These are phyloP conservation scores for Pyrrhosoma nymphula DNA, from an alignment of 2,888 invertebrate genomes.

Conservation along the genomic window DNA sequence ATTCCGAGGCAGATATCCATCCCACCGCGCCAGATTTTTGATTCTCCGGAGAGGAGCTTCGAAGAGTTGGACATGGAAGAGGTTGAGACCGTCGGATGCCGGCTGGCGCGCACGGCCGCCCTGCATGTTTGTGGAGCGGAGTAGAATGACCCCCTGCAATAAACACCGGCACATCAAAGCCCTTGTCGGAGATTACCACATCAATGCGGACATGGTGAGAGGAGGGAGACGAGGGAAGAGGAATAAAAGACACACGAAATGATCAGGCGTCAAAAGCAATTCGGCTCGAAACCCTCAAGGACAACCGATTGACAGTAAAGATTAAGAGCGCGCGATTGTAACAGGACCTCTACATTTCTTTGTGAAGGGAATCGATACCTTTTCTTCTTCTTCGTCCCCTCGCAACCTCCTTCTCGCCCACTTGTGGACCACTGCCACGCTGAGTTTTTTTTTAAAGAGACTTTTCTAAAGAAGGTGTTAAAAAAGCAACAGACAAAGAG, in stretches of 20 bases:
- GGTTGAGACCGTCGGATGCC: neutral
- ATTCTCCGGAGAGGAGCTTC: neutral
- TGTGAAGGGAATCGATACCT: neutral
- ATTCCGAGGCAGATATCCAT: neutral
- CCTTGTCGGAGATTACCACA: slow-evolving; percentile 36
- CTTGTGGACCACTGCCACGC: neutral
- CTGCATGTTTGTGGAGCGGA: neutral
- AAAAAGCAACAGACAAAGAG: neutral
- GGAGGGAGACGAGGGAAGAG: neutral
- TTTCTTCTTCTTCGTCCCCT: neutral
- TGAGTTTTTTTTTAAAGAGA: neutral
- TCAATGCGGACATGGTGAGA: neutral
- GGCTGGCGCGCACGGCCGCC: neutral
- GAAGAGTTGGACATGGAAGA: neutral
- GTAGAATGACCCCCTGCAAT: neutral
- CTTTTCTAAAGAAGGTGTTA: slow-evolving; percentile 22
- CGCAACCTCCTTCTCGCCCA: neutral
- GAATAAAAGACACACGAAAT: neutral
- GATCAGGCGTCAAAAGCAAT: slow-evolving; percentile 22
- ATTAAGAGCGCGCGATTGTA: slow-evolving; percentile 39
- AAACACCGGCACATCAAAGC: slow-evolving; percentile 49
- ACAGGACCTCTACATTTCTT: slow-evolving; percentile 7
- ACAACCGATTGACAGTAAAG: slow-evolving; percentile 36
- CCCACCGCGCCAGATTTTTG: neutral
- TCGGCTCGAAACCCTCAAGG: neutral